Conservation (phyloP, 2,113 vertebrate genomes). For the Hippocampus zosterae region DNA sequence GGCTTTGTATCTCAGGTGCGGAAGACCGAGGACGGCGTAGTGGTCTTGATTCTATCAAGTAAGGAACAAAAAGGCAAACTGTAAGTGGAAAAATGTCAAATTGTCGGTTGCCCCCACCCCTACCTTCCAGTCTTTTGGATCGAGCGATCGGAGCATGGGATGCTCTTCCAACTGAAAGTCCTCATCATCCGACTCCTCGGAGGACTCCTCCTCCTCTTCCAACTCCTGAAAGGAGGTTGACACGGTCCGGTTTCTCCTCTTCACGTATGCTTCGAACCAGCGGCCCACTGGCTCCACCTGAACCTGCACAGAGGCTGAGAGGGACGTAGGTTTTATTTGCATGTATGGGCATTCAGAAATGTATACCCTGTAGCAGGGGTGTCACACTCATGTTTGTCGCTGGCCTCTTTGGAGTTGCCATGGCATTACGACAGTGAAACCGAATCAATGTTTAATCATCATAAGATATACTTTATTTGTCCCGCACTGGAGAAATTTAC, state of each 20-base stretch:
- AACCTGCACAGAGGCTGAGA: constrained; percentile 83
- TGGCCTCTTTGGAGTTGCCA: too few relatives aligned
- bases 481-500: too few relatives aligned
- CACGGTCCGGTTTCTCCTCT: constrained; percentile 87
- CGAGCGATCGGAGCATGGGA: constrained; percentile 90
- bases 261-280: constrained; percentile 96
- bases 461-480: too few relatives aligned
- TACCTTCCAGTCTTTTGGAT: constrained; percentile 99
- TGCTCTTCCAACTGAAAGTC: constrained; percentile 92
- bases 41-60: constrained; percentile 92
- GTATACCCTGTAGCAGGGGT: too few relatives aligned
- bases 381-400: too few relatives aligned
- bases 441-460: too few relatives aligned
- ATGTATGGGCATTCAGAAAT: not conserved
- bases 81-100: not conserved
- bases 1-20: constrained; percentile 87
- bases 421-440: too few relatives aligned
- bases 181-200: constrained; percentile 93
- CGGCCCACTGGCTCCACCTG: constrained; percentile 94
- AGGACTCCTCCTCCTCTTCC: constrained; percentile 91
- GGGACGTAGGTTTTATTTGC: not conserved
- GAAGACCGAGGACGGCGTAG: constrained; percentile 90
- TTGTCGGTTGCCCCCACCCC: not conserved
- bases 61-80: not conserved
- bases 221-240: constrained; percentile 96